phyloP scores from a whole-genome alignment of 2,888 invertebrate genomes.

The Parnassius mnemosyne region DNA sequence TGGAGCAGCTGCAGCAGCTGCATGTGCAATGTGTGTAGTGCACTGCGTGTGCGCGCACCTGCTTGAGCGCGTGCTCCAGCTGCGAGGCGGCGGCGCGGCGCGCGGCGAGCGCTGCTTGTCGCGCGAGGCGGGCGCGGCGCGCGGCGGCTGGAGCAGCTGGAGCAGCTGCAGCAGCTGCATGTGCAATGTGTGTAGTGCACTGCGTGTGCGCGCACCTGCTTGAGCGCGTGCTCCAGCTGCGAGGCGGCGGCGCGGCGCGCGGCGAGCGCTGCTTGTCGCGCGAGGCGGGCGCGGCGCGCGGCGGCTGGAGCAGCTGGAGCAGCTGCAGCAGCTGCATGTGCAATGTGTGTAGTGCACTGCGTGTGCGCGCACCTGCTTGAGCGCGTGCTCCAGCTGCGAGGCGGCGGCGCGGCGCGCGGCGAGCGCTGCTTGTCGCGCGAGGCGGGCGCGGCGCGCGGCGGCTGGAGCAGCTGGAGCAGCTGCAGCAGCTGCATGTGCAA shows the following conservation, averaged over 20 bases:
- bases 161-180: too few relatives aligned
- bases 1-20: too few relatives aligned
- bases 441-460: too few relatives aligned
- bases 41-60: constrained; percentile 38
- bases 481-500: too few relatives aligned
- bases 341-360: too few relatives aligned
- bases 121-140: constrained; percentile 78
- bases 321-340: too few relatives aligned
- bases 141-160: constrained; percentile 51
- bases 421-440: too few relatives aligned
- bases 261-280: constrained; percentile 65
- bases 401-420: too few relatives aligned
- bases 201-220: constrained; percentile 52
- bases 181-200: not conserved
- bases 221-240: constrained; percentile 85
- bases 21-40: not conserved
- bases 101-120: constrained; percentile 71
- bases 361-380: too few relatives aligned
- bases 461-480: too few relatives aligned
- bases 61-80: constrained; percentile 85
- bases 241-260: constrained; percentile 75
- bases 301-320: too few relatives aligned
- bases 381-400: too few relatives aligned
- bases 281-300: constrained; percentile 81
- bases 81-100: constrained; percentile 77